Percentiles rank a stretch among this genome's conserved stretches.
phyloP scores from a whole-genome alignment of 2,113 vertebrate species.

The Psettodes erumei region DNA sequence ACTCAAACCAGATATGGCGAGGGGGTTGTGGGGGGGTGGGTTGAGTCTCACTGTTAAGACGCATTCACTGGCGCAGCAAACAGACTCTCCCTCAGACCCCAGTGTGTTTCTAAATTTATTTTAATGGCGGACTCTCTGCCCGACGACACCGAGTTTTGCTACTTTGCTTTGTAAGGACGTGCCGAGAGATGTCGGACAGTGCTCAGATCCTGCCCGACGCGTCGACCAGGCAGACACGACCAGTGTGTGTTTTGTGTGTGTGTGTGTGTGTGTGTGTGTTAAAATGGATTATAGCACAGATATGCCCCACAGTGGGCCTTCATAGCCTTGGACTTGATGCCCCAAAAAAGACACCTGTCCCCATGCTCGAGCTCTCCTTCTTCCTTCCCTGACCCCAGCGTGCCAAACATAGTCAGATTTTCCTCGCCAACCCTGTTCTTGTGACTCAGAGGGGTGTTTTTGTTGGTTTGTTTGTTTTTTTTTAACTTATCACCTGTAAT shows the following conservation, averaged over 20 bases:
- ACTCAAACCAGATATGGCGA: conserved; percentile 10
- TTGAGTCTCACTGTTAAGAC: conserved; percentile 18
- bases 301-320: conserved; percentile 43
- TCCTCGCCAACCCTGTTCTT: not conserved
- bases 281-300: conserved; percentile 56
- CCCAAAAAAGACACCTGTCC: conserved; percentile 42
- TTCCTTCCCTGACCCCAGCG: conserved; percentile 30
- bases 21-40: not conserved
- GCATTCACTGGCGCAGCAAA: conserved; percentile 26
- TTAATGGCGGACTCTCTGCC: conserved; percentile 1
- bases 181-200: conserved; percentile 13
- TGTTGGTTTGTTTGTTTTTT: conserved; percentile 31
- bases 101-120: conserved; percentile 4
- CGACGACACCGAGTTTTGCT: conserved; percentile 20
- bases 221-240: conserved; percentile 18
- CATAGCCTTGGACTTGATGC: conserved; percentile 45
- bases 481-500: not conserved
- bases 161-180: conserved; percentile 11
- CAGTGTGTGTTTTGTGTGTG: conserved; percentile 28
- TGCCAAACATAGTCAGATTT: conserved; percentile 53
- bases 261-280: conserved; percentile 23
- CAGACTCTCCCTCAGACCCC: conserved; percentile 20
- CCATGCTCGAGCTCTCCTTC: not conserved
- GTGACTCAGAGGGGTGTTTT: conserved; percentile 2
- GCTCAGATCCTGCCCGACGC: conserved; percentile 9